Evolutionary conservation across 2,113 vertebrate genomes (phyloP), one percentile per base, ranked within the genome.

Genomic region (Acanthisitta chloris): DNA sequence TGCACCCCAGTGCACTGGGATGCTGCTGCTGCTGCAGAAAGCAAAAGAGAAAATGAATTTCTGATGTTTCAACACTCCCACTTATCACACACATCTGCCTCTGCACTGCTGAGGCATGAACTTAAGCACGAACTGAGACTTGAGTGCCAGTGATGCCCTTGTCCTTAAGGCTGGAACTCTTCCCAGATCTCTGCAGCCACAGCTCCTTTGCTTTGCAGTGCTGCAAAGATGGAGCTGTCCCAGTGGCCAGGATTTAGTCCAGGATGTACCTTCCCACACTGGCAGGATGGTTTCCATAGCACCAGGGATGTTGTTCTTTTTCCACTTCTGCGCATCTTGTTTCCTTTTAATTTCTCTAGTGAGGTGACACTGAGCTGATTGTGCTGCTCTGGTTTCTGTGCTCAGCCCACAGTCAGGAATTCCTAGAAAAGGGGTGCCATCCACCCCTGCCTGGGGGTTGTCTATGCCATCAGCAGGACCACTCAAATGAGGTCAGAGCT

Each of bases 1-100:
- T 52, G 49, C n/a, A n/a, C 21, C 29, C 13, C 12, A 10, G 17
- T 1, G 2, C 1, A 0, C 72, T 0, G 1, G 38, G 38, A 48
- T 12, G 8, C 36, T 6, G 4, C 73, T 6, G 4, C 73, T 69
- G 28, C 0, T 0, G 33, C 46, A 55, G 28, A 64, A 83, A 69
- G n/a, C 20, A 40, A 83, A 81, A 69, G 45, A 65, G 51, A 55
- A 88, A 88, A 66, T 29, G 0, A 65, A 16, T 69, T 78, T 54
- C 61, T 36, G 45, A 15, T 65, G 23, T 48, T 74, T 51, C 9
- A 54, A 12, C 40, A 20, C 67, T 79, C 40, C 38, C 71, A 40
- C 34, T 4, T 69, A 31, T 3, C 52, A 46, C 70, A 51, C 19
- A 29, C 15, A 52, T 42, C 65, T 57, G 36, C 38, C 78, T 83